phyloP scores from a whole-genome alignment of 2,797 vertebrate genomes.

The Sebastiscus tertius region DNA sequence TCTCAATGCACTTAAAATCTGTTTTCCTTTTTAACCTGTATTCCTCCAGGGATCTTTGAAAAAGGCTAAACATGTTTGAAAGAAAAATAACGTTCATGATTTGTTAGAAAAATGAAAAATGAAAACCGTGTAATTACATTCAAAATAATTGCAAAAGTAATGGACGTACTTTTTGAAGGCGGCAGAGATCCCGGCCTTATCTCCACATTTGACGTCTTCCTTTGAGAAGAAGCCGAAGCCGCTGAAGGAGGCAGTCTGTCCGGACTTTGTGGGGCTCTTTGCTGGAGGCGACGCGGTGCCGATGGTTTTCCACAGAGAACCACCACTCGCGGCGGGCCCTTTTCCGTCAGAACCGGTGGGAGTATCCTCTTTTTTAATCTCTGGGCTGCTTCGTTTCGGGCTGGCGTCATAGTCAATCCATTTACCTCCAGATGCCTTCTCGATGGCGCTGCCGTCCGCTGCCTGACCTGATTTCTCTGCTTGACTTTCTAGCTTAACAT shows the following conservation, averaged over 20 bases:
- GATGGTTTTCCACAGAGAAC: conserved; percentile 86
- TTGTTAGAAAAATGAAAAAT: conserved; percentile 42
- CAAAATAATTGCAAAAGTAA: not conserved
- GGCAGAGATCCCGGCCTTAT: conserved; percentile 78
- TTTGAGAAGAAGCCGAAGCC: conserved; percentile 86
- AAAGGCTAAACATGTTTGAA: conserved; percentile 80
- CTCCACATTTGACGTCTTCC: conserved; percentile 74
- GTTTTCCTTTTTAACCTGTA: conserved; percentile 76
- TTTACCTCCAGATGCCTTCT: conserved; percentile 83
- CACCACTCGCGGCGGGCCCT: conserved; percentile 73
- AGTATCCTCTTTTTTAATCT: conserved; percentile 56
- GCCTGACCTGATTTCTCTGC: conserved; percentile 36
- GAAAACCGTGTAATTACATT: conserved; percentile 3
- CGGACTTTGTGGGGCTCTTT: conserved; percentile 85
- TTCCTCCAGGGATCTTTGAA: conserved; percentile 80
- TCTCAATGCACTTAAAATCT: conserved; percentile 75
- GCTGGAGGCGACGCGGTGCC: conserved; percentile 47
- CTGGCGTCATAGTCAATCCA: conserved; percentile 90
- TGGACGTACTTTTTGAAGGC: conserved; percentile 86
- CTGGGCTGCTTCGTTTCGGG: conserved; percentile 81
- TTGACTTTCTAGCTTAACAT: conserved; percentile 65
- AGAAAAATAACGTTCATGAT: conserved; percentile 71
- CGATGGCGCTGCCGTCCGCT: conserved; percentile 79
- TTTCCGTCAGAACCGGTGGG: conserved; percentile 62
- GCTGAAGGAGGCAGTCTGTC: conserved; percentile 60